Percentiles rank a stretch among this genome's conserved stretches.
These are phyloP conservation scores for Camelus bactrianus DNA, from an alignment of 2,113 vertebrate genomes.

Conservation along the genomic window DNA sequence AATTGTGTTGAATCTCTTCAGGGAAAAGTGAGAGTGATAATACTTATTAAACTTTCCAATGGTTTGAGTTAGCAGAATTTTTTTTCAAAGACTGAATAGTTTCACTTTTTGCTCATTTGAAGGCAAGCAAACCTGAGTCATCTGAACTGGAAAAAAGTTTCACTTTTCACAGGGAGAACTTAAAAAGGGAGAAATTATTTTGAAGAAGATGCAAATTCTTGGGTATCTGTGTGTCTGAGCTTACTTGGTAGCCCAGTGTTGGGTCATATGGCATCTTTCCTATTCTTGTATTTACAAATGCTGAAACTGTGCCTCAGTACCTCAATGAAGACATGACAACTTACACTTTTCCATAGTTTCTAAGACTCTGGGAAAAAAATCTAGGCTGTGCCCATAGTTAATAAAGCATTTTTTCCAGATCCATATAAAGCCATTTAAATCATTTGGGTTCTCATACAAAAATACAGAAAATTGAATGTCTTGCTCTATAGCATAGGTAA, in stretches of 20 bases:
- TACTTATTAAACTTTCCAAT: conserved; percentile 67
- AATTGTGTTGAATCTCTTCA: conserved; percentile 74
- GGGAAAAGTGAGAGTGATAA: conserved; percentile 35
- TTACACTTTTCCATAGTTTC: background rate
- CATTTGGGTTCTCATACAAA: background rate
- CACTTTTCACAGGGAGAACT: conserved; percentile 5
- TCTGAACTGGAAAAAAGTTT: conserved; percentile 18
- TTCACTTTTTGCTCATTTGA: conserved; percentile 47
- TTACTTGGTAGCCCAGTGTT: background rate
- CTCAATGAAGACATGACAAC: background rate
- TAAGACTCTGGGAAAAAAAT: background rate
- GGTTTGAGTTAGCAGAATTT: conserved; percentile 15
- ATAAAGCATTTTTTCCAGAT: background rate
- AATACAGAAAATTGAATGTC: conserved; percentile 9
- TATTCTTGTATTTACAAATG: background rate
- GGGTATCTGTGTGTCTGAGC: background rate
- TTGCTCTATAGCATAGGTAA: background rate
- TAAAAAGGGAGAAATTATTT: conserved; percentile 35
- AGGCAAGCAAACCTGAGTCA: conserved; percentile 22
- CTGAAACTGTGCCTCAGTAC: background rate
- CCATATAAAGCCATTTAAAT: background rate
- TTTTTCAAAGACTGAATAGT: conserved; percentile 34
- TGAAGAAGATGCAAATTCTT: background rate
- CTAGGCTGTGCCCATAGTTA: background rate
- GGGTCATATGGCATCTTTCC: background rate